Conservation (phyloP, 2,797 vertebrate species). For the Periophthalmus magnuspinnatus region DNA sequence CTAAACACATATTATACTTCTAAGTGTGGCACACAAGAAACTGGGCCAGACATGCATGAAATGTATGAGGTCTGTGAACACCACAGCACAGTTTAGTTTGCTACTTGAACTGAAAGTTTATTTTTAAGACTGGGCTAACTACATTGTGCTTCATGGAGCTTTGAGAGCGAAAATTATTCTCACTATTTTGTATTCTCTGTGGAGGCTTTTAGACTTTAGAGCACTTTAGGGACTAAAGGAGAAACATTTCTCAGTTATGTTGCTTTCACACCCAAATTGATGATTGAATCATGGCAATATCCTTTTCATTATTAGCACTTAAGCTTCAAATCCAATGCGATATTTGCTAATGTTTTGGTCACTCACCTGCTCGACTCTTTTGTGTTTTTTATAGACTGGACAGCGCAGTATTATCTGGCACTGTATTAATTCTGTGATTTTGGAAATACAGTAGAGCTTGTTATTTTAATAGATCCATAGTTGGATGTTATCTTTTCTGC, state of each 20-base stretch:
- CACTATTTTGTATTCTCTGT: slow-evolving; percentile 21
- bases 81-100: slow-evolving; percentile 21
- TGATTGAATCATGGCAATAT: slow-evolving; percentile 3
- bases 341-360: slow-evolving; percentile 41
- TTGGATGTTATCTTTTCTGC: not conserved
- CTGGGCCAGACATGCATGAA: slow-evolving; percentile 49
- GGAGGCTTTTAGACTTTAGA: slow-evolving; percentile 18
- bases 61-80: slow-evolving; percentile 31
- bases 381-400: slow-evolving; percentile 45
- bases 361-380: slow-evolving; percentile 34
- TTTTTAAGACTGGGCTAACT: slow-evolving; percentile 16
- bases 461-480: slow-evolving; percentile 26
- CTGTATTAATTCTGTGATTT: not conserved
- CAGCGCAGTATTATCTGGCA: slow-evolving; percentile 30
- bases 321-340: slow-evolving; percentile 27
- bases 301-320: slow-evolving; percentile 7
- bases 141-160: slow-evolving; percentile 22
- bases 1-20: slow-evolving; percentile 46
- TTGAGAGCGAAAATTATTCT: slow-evolving; percentile 23
- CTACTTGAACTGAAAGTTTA: slow-evolving; percentile 16
- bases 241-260: slow-evolving; percentile 2
- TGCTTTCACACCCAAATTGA: slow-evolving; percentile 1
- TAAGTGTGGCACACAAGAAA: slow-evolving; percentile 48
- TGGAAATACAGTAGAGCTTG: slow-evolving; percentile 15
- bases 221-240: slow-evolving; percentile 3